Evolutionary conservation across 2,888 invertebrate genomes (phyloP), one percentile per base, ranked within the genome.

Genomic region (Formica aserva): DNA sequence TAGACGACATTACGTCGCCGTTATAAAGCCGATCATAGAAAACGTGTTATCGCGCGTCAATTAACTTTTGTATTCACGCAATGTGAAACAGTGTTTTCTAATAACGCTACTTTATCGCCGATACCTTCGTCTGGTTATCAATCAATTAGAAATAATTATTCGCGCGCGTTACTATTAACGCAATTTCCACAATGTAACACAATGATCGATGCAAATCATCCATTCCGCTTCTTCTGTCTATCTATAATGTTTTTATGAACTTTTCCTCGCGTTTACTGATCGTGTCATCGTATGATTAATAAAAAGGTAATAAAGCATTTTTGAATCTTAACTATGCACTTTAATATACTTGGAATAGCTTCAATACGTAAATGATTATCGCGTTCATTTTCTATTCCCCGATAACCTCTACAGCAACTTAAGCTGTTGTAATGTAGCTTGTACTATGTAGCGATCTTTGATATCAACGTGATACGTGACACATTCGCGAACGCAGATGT

Each of bases 101-200:
- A 72, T 65, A 52, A 18, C 18, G 55, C 38, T 63, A 41, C n/a
- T 48, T 67, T 76, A 69, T 83, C 57, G 60, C 8, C 75, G 22
- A 32, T 22, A 1, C 35, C 55, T 67, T 38, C 29, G 48, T 13
- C 48, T 35, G n/a, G 55, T 60, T 76, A 69, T 83, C 57, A 29
- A 41, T 38, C 45, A 45, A 83, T 83, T 80, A 76, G 71, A 76
- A 80, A 72, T 86, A 76, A 86, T 83, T 86, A 80, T 45, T 82
- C 32, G 45, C 62, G 26, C 38, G 29, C 62, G 15, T 8, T 9
- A 55, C 26, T 35, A 8, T 52, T 18, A 52, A n/a, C 2, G 52
- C 52, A 52, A n/a, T 45, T 22, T 15, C 29, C 52, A 52, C 52
- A 32, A 32, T 15, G 22, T n/a, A 48, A n/a, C 11, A 9, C 18